These are phyloP conservation scores for Myiopsitta monachus DNA, from an alignment of 2,113 vertebrate genomes.

Conservation along the genomic window DNA sequence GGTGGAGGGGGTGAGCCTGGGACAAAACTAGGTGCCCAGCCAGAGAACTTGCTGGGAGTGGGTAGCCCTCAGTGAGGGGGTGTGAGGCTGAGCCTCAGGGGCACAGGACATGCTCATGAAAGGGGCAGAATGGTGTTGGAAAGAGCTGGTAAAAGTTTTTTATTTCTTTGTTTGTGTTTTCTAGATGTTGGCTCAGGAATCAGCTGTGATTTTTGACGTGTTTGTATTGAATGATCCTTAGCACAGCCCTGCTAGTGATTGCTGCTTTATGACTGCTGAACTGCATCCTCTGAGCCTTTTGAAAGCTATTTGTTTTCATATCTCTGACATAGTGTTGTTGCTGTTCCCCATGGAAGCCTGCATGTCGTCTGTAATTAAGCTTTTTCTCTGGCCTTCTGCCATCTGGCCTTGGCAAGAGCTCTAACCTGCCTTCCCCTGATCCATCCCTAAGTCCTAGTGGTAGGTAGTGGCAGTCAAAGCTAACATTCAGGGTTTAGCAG, in stretches of 20 bases:
- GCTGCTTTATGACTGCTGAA: neutral
- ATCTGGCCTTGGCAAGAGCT: neutral
- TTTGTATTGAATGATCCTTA: neutral
- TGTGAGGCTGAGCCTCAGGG: neutral
- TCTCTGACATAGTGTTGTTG: neutral
- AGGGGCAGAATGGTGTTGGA: neutral
- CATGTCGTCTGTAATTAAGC: neutral
- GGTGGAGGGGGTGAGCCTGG: neutral
- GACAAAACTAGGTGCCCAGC: neutral
- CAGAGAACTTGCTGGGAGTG: neutral
- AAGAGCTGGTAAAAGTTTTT: neutral
- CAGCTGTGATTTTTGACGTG: accelerated
- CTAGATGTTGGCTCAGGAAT: neutral
- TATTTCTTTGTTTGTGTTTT: neutral
- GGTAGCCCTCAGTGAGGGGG: neutral
- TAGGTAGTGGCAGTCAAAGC: neutral
- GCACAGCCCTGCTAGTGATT: neutral
- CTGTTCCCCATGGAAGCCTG: neutral
- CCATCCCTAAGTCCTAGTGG: too few relatives aligned
- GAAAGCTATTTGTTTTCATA: neutral
- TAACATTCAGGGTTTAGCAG: neutral
- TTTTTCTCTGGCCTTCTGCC: neutral
- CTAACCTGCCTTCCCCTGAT: neutral
- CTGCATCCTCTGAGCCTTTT: neutral
- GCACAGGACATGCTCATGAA: accelerated